Conservation (phyloP, 2,888 invertebrate species). For the Siphlonurus alternatus region DNA sequence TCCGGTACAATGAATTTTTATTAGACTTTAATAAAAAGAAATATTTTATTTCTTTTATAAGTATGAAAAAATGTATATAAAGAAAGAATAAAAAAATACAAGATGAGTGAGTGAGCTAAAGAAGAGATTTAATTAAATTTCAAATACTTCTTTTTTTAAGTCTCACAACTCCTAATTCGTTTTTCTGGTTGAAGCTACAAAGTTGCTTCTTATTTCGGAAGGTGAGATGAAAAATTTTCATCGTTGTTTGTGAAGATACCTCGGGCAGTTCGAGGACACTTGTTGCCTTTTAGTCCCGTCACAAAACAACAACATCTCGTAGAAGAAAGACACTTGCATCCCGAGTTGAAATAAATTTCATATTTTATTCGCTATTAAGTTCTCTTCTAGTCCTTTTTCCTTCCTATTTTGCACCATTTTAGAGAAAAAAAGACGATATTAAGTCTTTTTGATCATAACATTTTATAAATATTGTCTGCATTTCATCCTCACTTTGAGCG, state of each 20-base stretch:
- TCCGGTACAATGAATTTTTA: slow-evolving; percentile 1
- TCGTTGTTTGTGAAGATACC: background rate
- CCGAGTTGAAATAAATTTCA: no score
- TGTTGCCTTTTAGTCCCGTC: background rate
- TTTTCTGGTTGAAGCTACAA: background rate
- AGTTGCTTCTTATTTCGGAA: background rate
- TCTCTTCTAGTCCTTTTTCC: no score
- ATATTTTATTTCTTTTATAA: background rate
- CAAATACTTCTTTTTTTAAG: background rate
- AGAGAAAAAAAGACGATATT: no score
- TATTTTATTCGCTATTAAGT: no score
- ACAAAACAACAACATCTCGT: no score
- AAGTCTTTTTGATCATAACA: no score
- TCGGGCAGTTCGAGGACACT: background rate
- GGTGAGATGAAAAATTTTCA: background rate
- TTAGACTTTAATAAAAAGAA: slow-evolving; percentile 1
- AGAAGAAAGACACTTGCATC: no score
- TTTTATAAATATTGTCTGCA: no score
- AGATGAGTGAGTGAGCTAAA: background rate
- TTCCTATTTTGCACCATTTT: no score
- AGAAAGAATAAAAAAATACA: background rate
- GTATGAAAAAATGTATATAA: background rate
- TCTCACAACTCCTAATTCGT: background rate
- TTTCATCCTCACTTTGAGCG: no score
- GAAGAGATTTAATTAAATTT: background rate